Conservation (phyloP, 1,140 invertebrate species). For the Trachymyrmex cornetzi region DNA sequence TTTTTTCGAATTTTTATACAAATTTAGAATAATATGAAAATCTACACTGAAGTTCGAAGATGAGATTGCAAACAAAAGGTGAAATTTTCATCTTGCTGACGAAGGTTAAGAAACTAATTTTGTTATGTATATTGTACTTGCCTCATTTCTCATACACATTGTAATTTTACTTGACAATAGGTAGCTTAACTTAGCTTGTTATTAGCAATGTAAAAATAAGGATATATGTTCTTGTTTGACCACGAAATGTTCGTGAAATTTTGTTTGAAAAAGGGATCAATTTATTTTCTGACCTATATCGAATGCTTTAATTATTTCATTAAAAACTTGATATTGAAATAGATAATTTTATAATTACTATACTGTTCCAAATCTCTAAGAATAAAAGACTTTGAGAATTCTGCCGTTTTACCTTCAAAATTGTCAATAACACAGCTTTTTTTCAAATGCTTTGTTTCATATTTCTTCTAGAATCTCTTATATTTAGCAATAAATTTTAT, state of each 20-base stretch:
- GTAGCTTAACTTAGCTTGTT: background rate
- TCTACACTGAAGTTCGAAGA: background rate
- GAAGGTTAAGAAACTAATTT: background rate
- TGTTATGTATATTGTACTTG: background rate
- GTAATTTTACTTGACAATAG: background rate
- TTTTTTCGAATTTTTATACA: too few relatives aligned
- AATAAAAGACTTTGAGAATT: background rate
- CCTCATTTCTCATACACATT: background rate
- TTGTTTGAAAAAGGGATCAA: background rate
- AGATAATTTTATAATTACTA: background rate
- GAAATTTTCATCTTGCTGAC: too few relatives aligned
- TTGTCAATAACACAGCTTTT: background rate
- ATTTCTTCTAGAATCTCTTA: background rate
- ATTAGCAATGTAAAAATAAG: background rate
- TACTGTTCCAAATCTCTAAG: background rate
- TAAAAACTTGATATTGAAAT: background rate
- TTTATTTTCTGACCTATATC: background rate
- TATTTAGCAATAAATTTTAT: constrained; percentile 8
- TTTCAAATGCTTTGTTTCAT: background rate
- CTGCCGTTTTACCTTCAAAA: background rate
- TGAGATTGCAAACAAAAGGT: too few relatives aligned
- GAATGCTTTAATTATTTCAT: background rate
- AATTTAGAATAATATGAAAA: too few relatives aligned
- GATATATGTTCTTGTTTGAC: background rate
- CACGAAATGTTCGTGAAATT: background rate